Conservation (phyloP, 2,797 vertebrate genomes). For the Ptychadena robeensis region DNA sequence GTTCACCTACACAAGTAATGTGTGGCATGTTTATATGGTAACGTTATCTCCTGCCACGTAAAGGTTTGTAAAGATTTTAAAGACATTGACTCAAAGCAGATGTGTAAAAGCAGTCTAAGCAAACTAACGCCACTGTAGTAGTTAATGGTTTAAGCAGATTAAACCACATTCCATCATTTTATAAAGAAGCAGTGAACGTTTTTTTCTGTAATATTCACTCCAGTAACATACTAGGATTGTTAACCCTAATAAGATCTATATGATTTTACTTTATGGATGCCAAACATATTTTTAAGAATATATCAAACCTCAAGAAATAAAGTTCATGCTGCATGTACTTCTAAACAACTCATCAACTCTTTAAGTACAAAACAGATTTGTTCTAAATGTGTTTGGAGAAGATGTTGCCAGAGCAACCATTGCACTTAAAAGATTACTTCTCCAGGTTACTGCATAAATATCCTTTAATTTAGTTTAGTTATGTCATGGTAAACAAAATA, state of each 20-base stretch:
- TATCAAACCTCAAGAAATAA: no score
- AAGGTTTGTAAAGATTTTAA: conserved; percentile 28
- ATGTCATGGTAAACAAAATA: no score
- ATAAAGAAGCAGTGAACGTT: background rate
- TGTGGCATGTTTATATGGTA: conserved; percentile 33
- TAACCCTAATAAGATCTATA: background rate
- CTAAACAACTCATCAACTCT: no score
- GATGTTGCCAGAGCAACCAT: background rate
- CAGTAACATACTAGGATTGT: background rate
- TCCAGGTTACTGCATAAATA: no score
- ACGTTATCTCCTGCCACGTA: conserved; percentile 25
- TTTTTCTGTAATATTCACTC: no score
- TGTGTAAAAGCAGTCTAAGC: conserved; percentile 3
- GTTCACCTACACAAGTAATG: conserved; percentile 24
- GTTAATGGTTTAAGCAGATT: background rate
- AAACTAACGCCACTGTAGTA: background rate
- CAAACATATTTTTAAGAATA: background rate
- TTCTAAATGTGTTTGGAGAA: background rate
- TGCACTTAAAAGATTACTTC: no score
- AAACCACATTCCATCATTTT: background rate
- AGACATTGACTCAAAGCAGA: conserved; percentile 30
- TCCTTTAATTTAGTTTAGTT: no score
- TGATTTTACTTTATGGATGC: background rate
- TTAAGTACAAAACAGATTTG: background rate
- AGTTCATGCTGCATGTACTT: no score